Percentiles rank a stretch among this genome's conserved stretches.
These are phyloP conservation scores for Struthio camelus DNA, from an alignment of 2,113 vertebrate genomes.

Conservation along the genomic window DNA sequence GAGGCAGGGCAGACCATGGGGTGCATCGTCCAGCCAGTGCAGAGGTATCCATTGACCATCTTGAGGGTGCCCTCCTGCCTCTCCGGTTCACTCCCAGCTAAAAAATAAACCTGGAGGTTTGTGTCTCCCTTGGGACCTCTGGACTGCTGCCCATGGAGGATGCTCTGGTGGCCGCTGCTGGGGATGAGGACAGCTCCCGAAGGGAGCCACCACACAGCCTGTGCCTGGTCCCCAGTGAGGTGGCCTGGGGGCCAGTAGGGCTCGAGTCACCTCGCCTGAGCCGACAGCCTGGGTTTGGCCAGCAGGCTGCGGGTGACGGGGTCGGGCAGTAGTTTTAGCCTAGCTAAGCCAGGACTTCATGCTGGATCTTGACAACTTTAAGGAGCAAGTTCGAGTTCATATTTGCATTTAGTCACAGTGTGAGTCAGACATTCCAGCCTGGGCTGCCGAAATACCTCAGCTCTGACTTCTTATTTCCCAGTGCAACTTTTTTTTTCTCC, in stretches of 20 bases:
- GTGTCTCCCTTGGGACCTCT: accelerated
- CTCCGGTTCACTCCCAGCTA: accelerated
- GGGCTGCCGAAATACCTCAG: conserved; percentile 69
- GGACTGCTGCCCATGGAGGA: accelerated
- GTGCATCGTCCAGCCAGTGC: accelerated
- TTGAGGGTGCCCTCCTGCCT: not conserved
- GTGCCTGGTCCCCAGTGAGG: accelerated
- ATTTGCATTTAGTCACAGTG: conserved; percentile 72
- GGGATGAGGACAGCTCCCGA: no score
- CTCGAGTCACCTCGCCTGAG: accelerated
- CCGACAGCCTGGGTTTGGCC: no score
- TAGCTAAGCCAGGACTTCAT: not conserved
- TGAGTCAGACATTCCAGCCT: conserved; percentile 74
- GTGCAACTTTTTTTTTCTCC: not conserved
- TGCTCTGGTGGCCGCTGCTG: not conserved
- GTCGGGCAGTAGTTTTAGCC: not conserved
- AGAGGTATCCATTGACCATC: no score
- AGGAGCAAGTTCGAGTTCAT: conserved; percentile 36
- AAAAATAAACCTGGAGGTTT: accelerated
- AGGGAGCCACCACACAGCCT: no score
- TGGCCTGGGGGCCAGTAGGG: accelerated
- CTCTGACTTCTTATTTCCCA: conserved; percentile 71
- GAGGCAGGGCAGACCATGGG: accelerated
- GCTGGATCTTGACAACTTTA: not conserved
- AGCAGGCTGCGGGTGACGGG: accelerated